A percentile compares a stretch with the other conserved stretches of the same genome.
Conservation (phyloP, 2,888 invertebrate genomes). For the Clitarchus hookeri region DNA sequence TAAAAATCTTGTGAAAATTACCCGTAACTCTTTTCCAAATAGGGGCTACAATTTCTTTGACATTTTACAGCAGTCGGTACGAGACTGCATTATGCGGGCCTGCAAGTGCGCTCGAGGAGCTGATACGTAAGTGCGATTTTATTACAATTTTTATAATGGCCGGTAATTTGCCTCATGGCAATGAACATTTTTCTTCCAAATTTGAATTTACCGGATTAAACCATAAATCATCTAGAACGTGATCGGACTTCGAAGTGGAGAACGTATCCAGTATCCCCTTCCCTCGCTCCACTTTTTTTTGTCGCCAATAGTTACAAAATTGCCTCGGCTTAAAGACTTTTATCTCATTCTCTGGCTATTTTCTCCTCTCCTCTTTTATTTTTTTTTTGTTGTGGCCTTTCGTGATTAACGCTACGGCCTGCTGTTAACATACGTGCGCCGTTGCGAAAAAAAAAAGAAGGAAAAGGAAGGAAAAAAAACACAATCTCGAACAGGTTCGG, state of each 20-base stretch:
- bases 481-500: neutral
- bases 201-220: neutral
- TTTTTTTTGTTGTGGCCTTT: neutral
- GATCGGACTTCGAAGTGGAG: neutral
- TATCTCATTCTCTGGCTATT: neutral
- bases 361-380: neutral
- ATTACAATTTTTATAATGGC: conserved; percentile 4
- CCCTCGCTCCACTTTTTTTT: neutral
- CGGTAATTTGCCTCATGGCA: neutral
- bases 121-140: neutral
- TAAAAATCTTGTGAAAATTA: no score
- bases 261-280: neutral
- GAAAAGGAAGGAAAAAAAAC: neutral
- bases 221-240: neutral
- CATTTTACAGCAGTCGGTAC: neutral
- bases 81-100: neutral
- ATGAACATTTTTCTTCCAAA: neutral
- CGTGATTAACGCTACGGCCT: neutral
- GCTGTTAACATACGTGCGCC: neutral
- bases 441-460: neutral
- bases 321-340: neutral
- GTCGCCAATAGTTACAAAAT: neutral
- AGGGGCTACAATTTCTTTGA: neutral
- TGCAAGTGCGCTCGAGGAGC: neutral
- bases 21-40: neutral